A percentile compares a stretch with the other conserved stretches of the same genome.
Conservation (phyloP, 2,113 vertebrate genomes). For the Elaphurus davidianus region DNA sequence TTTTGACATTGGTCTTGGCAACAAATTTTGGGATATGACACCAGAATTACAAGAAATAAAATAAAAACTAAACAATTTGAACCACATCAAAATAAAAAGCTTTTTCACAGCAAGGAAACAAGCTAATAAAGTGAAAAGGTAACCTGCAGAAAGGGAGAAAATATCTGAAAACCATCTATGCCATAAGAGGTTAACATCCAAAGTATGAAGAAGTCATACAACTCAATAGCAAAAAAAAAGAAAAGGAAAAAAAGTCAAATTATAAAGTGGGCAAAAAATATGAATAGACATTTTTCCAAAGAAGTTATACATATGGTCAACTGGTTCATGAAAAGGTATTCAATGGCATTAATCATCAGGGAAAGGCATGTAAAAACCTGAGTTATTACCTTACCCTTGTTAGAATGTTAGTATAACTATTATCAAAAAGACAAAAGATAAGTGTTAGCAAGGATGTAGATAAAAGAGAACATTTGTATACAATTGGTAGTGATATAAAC, state of each 20-base stretch:
- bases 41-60: not conserved
- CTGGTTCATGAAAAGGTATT: not conserved
- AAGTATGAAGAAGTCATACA: not conserved
- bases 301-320: not conserved
- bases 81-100: not conserved
- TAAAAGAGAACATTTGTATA: not conserved
- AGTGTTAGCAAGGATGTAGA: not conserved
- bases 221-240: not conserved
- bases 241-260: not conserved
- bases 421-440: not conserved
- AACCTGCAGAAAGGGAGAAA: not conserved
- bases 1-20: not conserved
- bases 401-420: not conserved
- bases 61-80: not conserved
- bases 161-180: not conserved
- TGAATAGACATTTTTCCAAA: not conserved
- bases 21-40: not conserved
- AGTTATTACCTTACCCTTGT: not conserved
- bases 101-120: not conserved
- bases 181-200: not conserved
- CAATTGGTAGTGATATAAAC: not conserved
- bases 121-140: not conserved
- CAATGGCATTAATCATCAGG: not conserved
- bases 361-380: not conserved
- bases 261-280: not conserved